A percentile compares a stretch with the other conserved stretches of the same genome.
phyloP scores from a whole-genome alignment of 2,113 vertebrate genomes.

The Onychorhynchus coronatus region DNA sequence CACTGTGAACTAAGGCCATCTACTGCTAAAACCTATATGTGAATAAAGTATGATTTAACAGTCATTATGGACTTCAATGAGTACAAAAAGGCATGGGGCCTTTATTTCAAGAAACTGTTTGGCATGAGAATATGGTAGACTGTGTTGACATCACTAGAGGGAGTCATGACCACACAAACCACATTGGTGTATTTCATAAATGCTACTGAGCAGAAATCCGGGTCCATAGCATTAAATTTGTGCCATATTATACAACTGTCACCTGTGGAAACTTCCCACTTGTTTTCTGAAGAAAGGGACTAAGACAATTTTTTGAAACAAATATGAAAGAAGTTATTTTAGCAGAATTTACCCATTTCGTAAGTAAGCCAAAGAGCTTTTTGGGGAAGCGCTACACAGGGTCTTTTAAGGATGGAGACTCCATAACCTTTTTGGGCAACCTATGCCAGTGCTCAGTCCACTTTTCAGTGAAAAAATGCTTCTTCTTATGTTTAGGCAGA shows the following conservation, averaged over 20 bases:
- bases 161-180: conserved; percentile 49
- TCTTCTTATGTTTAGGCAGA: neutral
- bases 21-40: neutral
- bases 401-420: neutral
- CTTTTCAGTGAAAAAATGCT: neutral
- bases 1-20: neutral
- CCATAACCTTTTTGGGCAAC: neutral
- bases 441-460: neutral
- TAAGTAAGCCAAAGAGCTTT: neutral
- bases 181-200: neutral
- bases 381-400: neutral
- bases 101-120: neutral
- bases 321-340: neutral
- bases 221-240: neutral
- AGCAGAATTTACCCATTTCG: neutral
- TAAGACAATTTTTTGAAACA: neutral
- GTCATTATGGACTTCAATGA: neutral
- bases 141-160: conserved; percentile 39
- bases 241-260: neutral
- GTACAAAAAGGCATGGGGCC: neutral
- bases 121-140: neutral
- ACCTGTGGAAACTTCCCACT: neutral
- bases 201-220: neutral
- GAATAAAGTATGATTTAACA: neutral
- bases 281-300: neutral